Base-by-base conservation (phyloP, 53 echinoderm and acorn worm genomes). In the Holothuria leucospilota region DNA sequence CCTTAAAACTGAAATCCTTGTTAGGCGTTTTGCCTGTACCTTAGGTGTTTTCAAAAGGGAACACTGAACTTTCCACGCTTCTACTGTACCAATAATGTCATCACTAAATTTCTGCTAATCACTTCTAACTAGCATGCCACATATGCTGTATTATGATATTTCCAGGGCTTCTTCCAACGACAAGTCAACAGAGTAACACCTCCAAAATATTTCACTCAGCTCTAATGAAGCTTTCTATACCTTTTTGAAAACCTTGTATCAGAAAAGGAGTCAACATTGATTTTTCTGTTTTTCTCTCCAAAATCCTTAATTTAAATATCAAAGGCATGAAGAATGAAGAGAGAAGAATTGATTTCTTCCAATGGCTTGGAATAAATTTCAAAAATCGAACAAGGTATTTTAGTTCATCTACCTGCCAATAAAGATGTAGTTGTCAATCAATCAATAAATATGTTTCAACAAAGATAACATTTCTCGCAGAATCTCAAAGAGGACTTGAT, bases 231-330 rank as follows among this genome's bases (percentile, higher is more conserved):
- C 56, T 56, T 18, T 16, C 56, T 56, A 16, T 18, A 56, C 56
- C 56, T 16, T 56, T 56, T 16, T 56, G 56, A 56, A 52, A 56
- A 56, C 56, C 56, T 56, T 56, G 15, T 18, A 56, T 18, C 56
- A 16, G 18, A 56, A 56, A 56, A 56, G 56, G 18, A 56, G 56
- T 56, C 75, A 24, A 52, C 75, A 75, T 75, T 52, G 75, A 75
- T 75, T 75, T 75, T 56, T 56, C 56, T 56, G 56, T 18, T 16
- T 56, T 56, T 56, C 56, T 56, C 56, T 56, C 56, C 56, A 51
- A 75, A 75, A 38, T 39, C 24, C 52, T 51, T 51, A 72, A 75
- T 75, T 75, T 75, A 27, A 75, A 75, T 75, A 75, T 75, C 75
- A 75, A 75, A 51, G 15, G 75, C 75, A 26, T 24, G 53, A 2